These are phyloP conservation scores for Saiga tatarica DNA, from an alignment of 2,113 vertebrate genomes.

Conservation along the genomic window DNA sequence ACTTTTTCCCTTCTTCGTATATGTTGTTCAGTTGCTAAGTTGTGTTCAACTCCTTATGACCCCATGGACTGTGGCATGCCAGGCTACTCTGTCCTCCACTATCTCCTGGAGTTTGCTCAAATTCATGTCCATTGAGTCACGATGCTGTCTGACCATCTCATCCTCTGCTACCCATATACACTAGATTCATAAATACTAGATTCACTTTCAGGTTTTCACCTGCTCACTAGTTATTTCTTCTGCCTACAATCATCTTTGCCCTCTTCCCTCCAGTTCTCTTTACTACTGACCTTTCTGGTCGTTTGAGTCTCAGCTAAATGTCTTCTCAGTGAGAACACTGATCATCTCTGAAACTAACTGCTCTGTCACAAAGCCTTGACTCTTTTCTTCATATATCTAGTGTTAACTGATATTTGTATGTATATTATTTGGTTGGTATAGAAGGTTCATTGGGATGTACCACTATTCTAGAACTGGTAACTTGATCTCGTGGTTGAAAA, in stretches of 20 bases:
- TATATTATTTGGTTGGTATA: background rate
- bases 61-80: fast-evolving
- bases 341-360: background rate
- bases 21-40: background rate
- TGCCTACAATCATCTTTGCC: background rate
- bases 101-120: background rate
- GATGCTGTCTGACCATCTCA: background rate
- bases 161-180: background rate
- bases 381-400: background rate
- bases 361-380: background rate
- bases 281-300: background rate
- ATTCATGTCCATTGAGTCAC: background rate
- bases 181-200: background rate
- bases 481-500: background rate
- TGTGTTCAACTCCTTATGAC: background rate
- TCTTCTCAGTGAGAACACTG: background rate
- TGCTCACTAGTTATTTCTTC: background rate
- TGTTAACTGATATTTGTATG: background rate
- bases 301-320: background rate
- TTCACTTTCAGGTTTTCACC: background rate
- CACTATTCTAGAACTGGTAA: background rate
- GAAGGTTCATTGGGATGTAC: background rate
- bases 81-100: background rate
- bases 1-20: background rate
- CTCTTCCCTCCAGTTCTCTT: fast-evolving